Percentiles rank a stretch among this genome's conserved stretches.
phyloP scores from a whole-genome alignment of 64 coral and sea anemone genomes.

The Montipora capricornis region DNA sequence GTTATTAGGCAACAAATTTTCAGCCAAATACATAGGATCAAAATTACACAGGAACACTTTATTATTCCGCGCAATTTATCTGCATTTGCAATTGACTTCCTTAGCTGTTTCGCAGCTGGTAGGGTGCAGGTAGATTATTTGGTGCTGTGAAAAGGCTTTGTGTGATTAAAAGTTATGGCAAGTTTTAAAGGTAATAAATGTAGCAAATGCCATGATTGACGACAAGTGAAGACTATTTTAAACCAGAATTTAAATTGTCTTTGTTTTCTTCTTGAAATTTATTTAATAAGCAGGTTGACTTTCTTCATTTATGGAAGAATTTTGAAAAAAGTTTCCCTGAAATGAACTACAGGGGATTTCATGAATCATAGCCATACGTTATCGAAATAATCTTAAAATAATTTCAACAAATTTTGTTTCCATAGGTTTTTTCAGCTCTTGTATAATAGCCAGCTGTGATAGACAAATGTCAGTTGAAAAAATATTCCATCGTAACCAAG shows the following conservation, averaged over 20 bases:
- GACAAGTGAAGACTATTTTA: neutral
- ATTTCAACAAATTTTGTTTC: neutral
- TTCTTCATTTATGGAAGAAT: neutral
- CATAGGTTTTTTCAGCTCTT: neutral
- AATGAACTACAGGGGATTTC: neutral
- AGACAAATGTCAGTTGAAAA: neutral
- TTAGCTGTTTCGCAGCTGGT: too few species aligned
- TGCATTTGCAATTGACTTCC: too few species aligned
- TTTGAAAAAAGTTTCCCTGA: neutral
- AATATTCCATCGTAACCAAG: neutral
- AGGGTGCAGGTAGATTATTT: neutral
- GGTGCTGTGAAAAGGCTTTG: neutral
- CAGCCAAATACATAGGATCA: neutral
- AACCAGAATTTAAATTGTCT: too few species aligned
- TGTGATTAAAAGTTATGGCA: neutral
- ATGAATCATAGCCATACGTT: neutral
- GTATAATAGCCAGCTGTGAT: neutral
- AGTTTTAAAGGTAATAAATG: neutral
- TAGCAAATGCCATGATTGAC: neutral
- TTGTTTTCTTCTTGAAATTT: too few species aligned
- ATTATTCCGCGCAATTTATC: too few species aligned
- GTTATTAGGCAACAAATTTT: neutral
- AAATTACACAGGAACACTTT: neutral
- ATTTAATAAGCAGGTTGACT: too few species aligned
- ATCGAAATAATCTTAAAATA: neutral